These are phyloP conservation scores for Dinoponera quadriceps DNA, from an alignment of 1,140 invertebrate genomes.

Conservation along the genomic window DNA sequence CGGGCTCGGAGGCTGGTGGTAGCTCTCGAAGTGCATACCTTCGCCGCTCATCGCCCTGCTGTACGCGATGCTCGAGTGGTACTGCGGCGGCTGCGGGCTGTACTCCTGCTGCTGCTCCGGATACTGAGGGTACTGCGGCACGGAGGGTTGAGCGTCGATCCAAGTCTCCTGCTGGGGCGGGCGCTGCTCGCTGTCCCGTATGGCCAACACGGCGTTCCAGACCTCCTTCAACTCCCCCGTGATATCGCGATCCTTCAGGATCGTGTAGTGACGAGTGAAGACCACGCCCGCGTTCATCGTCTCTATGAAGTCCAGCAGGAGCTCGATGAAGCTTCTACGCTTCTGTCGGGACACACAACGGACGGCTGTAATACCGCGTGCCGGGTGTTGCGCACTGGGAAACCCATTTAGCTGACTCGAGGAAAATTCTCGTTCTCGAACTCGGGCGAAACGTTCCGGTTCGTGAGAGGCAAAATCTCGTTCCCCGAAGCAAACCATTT, in stretches of 20 bases:
- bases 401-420: no score
- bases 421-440: no score
- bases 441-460: no score
- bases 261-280: constrained; percentile 87
- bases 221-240: constrained; percentile 91
- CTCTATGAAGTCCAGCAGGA: constrained; percentile 90
- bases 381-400: no score
- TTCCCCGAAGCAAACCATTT: no score
- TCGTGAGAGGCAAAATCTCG: no score
- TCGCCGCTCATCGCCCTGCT: constrained; percentile 57
- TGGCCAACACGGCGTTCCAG: constrained; percentile 89
- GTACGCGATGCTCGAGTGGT: constrained; percentile 68
- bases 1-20: constrained; percentile 64
- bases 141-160: constrained; percentile 78
- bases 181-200: constrained; percentile 86
- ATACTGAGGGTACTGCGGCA: constrained; percentile 76
- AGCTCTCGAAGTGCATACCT: constrained; percentile 64
- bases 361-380: no score
- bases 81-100: constrained; percentile 65
- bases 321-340: constrained; percentile 87
- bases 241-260: constrained; percentile 89
- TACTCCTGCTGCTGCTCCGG: constrained; percentile 75
- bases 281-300: constrained; percentile 88
- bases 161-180: constrained; percentile 76
- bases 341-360: constrained; percentile 87